Evolutionary conservation across 2,113 vertebrate genomes (phyloP), one percentile per base, ranked within the genome.

Genomic region (Oreochromis spilurus): DNA sequence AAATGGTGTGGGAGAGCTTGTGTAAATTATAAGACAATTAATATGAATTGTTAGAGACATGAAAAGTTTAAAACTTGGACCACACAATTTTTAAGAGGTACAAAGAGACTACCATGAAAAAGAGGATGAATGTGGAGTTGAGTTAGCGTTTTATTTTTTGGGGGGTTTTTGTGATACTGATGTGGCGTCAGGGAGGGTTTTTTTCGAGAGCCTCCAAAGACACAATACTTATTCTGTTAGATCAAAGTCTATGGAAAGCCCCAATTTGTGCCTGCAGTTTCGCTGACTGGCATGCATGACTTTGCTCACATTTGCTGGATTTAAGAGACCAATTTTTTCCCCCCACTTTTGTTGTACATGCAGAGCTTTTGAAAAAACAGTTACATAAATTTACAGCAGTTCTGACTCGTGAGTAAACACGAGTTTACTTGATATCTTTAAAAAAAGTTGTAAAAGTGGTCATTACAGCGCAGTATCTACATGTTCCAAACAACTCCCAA

Each of bases 1-100:
- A 54, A 81, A 72, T 65, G 60, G 38, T 79, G 83, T 45, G 21
- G 52, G 78, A 60, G 78, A 77, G 57, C 10, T 77, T 82, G 52
- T 57, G 84, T 86, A 45, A 86, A 80, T 79, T 88, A 57, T 72
- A 84, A 88, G 77, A 60, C 45, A 85, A 57, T 89, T 88, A 87
- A 84, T 48, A 77, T 75, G 45, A 57, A 85, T 86, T 85, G 65
- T 82, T 82, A 58, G 53, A 5, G 53, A 65, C 57, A 50, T 82
- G 26, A 67, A 60, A 62, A 48, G 9, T 75, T 13, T 36, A 84
- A 14, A 85, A 29, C 48, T 19, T 84, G 21, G 53, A 24, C 16
- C 8, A 2, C 19, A 16, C 13, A 12, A 6, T 82, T 87, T 87
- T 55, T 19, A 48, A 45, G 29, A 58, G 4, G 58, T 75, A 70